A percentile compares a stretch with the other conserved stretches of the same genome.
These are phyloP conservation scores for Galerucella nymphaeae DNA, from an alignment of 2,888 invertebrate species.

Conservation along the genomic window DNA sequence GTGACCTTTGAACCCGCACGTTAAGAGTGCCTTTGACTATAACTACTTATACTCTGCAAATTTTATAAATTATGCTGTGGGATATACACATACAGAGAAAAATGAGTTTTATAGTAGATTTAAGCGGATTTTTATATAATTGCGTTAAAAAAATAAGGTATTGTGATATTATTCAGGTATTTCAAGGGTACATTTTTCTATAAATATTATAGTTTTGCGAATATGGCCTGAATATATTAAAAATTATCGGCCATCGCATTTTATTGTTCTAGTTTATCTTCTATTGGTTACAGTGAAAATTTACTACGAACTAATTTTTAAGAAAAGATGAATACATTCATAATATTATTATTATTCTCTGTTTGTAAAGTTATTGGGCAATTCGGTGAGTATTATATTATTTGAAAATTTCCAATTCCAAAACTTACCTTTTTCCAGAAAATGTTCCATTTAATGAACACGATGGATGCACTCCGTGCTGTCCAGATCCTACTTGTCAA, in stretches of 20 bases:
- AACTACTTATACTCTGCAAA: background rate
- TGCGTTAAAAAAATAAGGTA: too few species aligned
- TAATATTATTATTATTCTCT: background rate
- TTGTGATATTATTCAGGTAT: background rate
- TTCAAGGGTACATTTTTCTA: background rate
- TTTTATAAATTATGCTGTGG: background rate
- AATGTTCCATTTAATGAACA: conserved; percentile 5
- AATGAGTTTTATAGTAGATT: too few species aligned
- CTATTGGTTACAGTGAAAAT: too few species aligned
- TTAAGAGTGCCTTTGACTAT: too few species aligned
- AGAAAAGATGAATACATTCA: background rate
- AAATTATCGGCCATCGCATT: too few species aligned
- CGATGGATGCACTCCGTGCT: conserved; percentile 4
- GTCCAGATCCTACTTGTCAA: conserved; percentile 16
- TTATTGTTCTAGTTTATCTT: too few species aligned
- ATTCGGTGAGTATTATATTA: background rate
- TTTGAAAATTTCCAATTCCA: background rate
- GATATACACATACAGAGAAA: too few species aligned
- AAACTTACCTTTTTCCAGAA: background rate
- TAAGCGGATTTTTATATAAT: too few species aligned
- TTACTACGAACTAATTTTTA: too few species aligned
- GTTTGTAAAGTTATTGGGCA: background rate
- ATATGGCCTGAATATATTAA: background rate
- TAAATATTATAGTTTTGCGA: background rate
- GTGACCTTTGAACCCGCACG: too few species aligned